Evolutionary conservation across 2,888 invertebrate species (phyloP).

Genomic region (Pristionchus exspectatus): DNA sequence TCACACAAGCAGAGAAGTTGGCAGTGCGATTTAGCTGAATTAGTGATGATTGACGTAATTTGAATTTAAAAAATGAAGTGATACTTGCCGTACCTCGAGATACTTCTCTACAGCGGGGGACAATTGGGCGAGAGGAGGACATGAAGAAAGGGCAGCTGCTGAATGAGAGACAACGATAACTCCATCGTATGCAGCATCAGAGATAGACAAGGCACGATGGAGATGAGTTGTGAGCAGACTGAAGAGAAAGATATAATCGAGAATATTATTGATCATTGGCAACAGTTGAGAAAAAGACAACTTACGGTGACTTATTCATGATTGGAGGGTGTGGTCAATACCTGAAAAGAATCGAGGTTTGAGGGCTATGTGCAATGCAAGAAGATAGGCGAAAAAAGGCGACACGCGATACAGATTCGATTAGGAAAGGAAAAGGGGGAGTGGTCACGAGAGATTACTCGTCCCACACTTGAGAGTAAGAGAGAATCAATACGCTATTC

Average conservation of each 20-base stretch:
- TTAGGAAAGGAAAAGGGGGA: neutral
- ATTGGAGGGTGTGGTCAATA: neutral
- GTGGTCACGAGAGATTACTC: constrained; percentile 8
- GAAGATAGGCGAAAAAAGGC: neutral
- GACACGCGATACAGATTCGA: constrained; percentile 34
- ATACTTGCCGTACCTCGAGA: constrained; percentile 10
- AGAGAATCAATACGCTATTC: constrained; percentile 21
- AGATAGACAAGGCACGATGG: neutral
- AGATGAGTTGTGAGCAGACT: constrained; percentile 50
- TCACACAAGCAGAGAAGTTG: constrained; percentile 44
- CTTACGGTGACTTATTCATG: constrained; percentile 37
- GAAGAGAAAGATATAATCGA: neutral
- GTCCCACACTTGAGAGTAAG: neutral
- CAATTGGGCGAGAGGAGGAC: constrained; percentile 11
- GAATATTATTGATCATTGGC: neutral
- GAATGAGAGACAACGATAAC: constrained; percentile 67
- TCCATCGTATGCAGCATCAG: constrained; percentile 71
- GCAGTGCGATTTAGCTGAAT: constrained; percentile 52
- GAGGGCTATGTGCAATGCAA: neutral
- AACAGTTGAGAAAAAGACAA: neutral
- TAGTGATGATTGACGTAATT: neutral
- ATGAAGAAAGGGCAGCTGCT: neutral
- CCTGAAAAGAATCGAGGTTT: neutral
- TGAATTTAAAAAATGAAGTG: neutral
- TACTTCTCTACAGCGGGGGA: constrained; percentile 37